Evolutionary conservation across 1,140 invertebrate species (phyloP).

Genomic region (Pseudoatta argentina): DNA sequence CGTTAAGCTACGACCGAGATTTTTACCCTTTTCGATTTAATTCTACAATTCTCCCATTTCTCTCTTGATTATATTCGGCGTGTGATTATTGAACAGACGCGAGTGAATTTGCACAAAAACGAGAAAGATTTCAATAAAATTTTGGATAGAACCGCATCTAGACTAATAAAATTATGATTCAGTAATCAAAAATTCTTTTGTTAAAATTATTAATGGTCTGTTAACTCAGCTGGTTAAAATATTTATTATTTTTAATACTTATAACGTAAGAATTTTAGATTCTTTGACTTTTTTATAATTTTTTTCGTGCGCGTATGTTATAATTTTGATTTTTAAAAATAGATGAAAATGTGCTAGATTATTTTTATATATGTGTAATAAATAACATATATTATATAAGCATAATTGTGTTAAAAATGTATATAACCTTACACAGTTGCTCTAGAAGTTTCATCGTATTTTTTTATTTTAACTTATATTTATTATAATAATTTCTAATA

Average conservation of each 20-base stretch:
- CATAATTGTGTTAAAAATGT: background rate
- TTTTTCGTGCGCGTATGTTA: background rate
- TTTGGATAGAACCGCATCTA: background rate
- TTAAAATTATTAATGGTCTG: constrained; percentile 60
- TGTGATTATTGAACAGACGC: background rate
- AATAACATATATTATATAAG: background rate
- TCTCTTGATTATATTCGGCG: background rate
- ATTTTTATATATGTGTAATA: background rate
- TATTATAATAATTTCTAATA: background rate
- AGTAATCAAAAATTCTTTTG: background rate
- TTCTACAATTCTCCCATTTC: background rate
- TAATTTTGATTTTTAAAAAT: background rate
- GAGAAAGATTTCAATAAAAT: background rate
- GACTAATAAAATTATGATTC: background rate
- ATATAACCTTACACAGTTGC: background rate
- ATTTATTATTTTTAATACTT: constrained; percentile 68
- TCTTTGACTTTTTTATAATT: constrained; percentile 68
- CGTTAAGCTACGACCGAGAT: constrained; percentile 60
- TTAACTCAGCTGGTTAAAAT: constrained; percentile 80
- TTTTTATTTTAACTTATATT: background rate
- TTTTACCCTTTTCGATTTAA: constrained; percentile 20
- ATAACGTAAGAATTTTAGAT: constrained; percentile 82
- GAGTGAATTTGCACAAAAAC: background rate
- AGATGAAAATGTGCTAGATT: background rate
- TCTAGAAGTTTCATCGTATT: background rate